A percentile compares a stretch with the other conserved stretches of the same genome.
These are phyloP conservation scores for Leptinotarsa lineolata DNA, from an alignment of 1,140 invertebrate species.

Conservation along the genomic window DNA sequence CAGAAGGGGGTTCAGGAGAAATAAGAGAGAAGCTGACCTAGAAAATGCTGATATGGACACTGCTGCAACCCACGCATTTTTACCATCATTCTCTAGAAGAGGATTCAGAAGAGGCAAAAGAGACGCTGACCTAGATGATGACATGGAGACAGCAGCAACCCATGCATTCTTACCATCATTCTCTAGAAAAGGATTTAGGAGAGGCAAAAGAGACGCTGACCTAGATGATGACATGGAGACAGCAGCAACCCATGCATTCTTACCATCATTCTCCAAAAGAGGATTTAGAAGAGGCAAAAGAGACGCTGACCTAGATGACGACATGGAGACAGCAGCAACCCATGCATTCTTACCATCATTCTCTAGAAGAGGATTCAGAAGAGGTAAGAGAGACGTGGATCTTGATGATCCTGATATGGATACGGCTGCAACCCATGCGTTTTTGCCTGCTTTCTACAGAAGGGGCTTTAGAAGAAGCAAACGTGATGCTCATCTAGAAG, in stretches of 20 bases:
- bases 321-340: background rate
- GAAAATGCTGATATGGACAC: too few relatives aligned
- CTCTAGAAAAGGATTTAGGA: background rate
- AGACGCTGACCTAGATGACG: slow-evolving; percentile 16
- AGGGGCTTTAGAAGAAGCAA: background rate
- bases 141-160: too few relatives aligned
- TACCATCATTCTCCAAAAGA: background rate
- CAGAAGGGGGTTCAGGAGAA: background rate
- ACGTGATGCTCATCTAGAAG: slow-evolving; percentile 11
- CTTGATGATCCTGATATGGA: background rate
- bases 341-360: background rate
- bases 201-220: background rate
- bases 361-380: background rate
- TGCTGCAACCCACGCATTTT: too few relatives aligned
- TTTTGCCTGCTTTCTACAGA: background rate
- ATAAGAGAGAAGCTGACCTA: too few relatives aligned
- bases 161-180: background rate
- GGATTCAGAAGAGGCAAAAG: too few relatives aligned
- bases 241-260: background rate
- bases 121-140: too few relatives aligned
- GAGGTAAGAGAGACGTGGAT: background rate
- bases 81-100: too few relatives aligned
- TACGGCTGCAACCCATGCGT: background rate
- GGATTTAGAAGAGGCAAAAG: slow-evolving; percentile 4
- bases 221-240: background rate